phyloP scores from a whole-genome alignment of 1,140 invertebrate species.

The Maniola jurtina region DNA sequence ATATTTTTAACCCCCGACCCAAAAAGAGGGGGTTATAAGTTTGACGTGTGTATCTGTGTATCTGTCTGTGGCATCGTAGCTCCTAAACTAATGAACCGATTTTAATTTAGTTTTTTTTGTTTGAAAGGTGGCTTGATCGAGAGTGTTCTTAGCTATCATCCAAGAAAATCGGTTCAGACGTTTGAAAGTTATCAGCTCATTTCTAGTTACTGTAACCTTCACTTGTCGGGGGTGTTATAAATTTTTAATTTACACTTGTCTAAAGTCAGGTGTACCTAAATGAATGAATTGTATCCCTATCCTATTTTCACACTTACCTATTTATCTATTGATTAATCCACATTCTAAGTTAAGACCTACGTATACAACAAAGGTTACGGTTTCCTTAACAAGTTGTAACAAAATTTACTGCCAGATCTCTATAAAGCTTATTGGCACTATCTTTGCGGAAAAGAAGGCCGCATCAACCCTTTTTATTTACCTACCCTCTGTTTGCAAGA shows the following conservation, averaged over 20 bases:
- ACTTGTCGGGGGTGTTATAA: too few relatives aligned
- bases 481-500: background rate
- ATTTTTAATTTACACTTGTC: background rate
- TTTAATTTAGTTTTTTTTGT: too few relatives aligned
- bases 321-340: background rate
- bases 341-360: background rate
- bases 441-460: slow-evolving; percentile 19
- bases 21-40: too few relatives aligned
- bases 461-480: slow-evolving; percentile 21
- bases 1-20: too few relatives aligned
- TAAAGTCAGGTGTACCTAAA: background rate
- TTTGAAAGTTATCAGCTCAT: too few relatives aligned
- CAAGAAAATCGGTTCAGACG: too few relatives aligned
- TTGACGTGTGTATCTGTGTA: too few relatives aligned
- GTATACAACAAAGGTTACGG: slow-evolving; percentile 10
- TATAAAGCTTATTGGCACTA: slow-evolving; percentile 32
- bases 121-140: too few relatives aligned
- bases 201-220: too few relatives aligned
- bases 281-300: background rate
- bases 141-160: too few relatives aligned
- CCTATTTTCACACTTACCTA: background rate
- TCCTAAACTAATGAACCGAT: too few relatives aligned
- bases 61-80: too few relatives aligned
- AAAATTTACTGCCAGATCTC: slow-evolving; percentile 30
- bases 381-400: slow-evolving; percentile 29